Percentiles rank a stretch among this genome's conserved stretches.
phyloP scores from a whole-genome alignment of 1,140 invertebrate species.

The Idris sp. region DNA sequence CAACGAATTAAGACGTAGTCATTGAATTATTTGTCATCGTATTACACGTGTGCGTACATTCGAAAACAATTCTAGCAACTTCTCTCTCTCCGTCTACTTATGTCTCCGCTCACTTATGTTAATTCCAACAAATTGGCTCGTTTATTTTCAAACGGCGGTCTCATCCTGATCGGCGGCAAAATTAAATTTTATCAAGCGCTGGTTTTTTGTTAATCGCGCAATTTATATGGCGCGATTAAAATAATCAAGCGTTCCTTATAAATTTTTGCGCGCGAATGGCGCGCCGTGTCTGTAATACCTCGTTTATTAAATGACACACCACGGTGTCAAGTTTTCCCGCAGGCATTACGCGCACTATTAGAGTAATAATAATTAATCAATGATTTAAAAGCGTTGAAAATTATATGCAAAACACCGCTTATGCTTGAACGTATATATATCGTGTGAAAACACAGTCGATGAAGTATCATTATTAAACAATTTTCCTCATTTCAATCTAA shows the following conservation, averaged over 20 bases:
- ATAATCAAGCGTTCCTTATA: constrained; percentile 36
- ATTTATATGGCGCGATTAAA: constrained; percentile 34
- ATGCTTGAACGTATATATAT: no score
- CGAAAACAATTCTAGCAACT: constrained; percentile 29
- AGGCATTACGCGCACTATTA: constrained; percentile 16
- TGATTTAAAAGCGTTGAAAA: constrained; percentile 12
- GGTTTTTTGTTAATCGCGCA: constrained; percentile 22
- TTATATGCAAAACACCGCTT: constrained; percentile 17
- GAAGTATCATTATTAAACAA: no score
- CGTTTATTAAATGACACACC: constrained; percentile 28
- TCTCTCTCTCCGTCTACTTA: no score
- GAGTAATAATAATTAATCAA: constrained; percentile 27
- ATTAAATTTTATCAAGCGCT: constrained; percentile 18
- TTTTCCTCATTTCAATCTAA: no score
- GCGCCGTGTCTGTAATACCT: constrained; percentile 7
- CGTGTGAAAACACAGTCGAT: no score
- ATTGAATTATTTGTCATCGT: constrained; percentile 52
- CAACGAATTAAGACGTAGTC: constrained; percentile 47
- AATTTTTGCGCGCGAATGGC: constrained; percentile 13
- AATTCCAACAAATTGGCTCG: constrained; percentile 38
- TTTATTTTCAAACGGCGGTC: constrained; percentile 18
- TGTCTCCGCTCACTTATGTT: constrained; percentile 32
- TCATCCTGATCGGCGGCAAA: background rate
- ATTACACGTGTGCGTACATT: constrained; percentile 27
- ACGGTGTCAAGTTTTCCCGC: constrained; percentile 21